phyloP scores from a whole-genome alignment of 2,113 vertebrate species.

The Prolemur simus region DNA sequence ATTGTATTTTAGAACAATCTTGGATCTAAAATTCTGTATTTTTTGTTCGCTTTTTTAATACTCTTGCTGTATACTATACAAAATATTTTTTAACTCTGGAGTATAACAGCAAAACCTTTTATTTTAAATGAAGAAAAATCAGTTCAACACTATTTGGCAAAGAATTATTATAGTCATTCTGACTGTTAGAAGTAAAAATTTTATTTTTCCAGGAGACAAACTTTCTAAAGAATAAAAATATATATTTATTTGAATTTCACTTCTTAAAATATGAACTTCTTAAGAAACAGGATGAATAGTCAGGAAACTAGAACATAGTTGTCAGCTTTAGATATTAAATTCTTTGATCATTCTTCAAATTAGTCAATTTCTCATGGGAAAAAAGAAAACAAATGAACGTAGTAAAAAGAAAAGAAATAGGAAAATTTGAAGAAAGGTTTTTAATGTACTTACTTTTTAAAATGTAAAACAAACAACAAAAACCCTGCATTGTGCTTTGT shows the following conservation, averaged over 20 bases:
- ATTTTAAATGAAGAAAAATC: background rate
- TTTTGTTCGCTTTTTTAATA: background rate
- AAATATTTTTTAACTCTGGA: background rate
- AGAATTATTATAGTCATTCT: background rate
- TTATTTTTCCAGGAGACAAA: background rate
- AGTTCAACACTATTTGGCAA: background rate
- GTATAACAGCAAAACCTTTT: background rate
- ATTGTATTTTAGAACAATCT: background rate
- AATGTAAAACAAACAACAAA: background rate
- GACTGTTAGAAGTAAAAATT: background rate
- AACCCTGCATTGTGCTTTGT: background rate
- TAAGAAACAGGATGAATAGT: conserved; percentile 22
- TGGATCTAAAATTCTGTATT: background rate
- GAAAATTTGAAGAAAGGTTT: background rate
- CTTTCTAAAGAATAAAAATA: background rate
- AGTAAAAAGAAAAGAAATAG: background rate
- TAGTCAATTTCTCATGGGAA: background rate
- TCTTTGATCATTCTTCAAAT: conserved; percentile 12
- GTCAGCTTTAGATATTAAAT: background rate
- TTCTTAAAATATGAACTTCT: conserved; percentile 40
- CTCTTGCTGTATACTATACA: background rate
- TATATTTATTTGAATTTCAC: conserved; percentile 4
- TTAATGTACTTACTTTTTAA: background rate
- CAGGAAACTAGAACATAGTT: background rate
- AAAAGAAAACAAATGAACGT: background rate